Conservation (phyloP, 2,797 vertebrate genomes). For the Anableps anableps region DNA sequence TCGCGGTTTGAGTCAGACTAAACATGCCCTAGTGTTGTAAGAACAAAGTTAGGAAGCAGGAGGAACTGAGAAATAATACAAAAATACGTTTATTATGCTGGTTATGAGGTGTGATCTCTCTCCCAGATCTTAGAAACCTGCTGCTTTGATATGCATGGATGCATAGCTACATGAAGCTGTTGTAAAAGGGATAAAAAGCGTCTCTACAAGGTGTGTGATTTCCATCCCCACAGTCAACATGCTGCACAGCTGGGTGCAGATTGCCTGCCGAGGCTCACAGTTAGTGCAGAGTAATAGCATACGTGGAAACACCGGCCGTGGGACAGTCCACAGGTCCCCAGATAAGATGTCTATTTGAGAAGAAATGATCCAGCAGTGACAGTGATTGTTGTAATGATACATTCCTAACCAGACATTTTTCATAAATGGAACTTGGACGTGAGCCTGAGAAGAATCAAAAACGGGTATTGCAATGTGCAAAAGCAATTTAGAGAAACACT, state of each 20-base stretch:
- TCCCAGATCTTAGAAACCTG: constrained; percentile 47
- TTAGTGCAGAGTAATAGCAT: constrained; percentile 78
- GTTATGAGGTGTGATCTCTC: not conserved
- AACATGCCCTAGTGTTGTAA: not conserved
- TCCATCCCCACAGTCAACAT: constrained; percentile 73
- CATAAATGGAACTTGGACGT: constrained; percentile 75
- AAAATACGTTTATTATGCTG: not conserved
- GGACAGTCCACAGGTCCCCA: constrained; percentile 49
- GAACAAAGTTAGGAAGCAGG: not conserved
- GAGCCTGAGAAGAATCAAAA: constrained; percentile 58
- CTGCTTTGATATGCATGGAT: constrained; percentile 71
- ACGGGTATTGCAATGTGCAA: constrained; percentile 38
- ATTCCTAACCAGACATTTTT: constrained; percentile 79
- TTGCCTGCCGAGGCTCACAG: constrained; percentile 79
- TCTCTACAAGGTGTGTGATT: constrained; percentile 78
- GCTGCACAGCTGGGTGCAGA: constrained; percentile 75
- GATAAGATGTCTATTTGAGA: constrained; percentile 65
- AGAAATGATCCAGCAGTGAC: constrained; percentile 74
- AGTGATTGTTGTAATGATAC: constrained; percentile 81
- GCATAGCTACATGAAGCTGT: constrained; percentile 48
- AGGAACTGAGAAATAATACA: not conserved
- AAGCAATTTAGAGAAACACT: constrained; percentile 70
- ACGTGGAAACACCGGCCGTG: constrained; percentile 57
- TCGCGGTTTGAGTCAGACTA: not conserved
- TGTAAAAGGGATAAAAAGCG: constrained; percentile 13